phyloP scores from a whole-genome alignment of 2,797 vertebrate species.

The Coracias cyanogaster region DNA sequence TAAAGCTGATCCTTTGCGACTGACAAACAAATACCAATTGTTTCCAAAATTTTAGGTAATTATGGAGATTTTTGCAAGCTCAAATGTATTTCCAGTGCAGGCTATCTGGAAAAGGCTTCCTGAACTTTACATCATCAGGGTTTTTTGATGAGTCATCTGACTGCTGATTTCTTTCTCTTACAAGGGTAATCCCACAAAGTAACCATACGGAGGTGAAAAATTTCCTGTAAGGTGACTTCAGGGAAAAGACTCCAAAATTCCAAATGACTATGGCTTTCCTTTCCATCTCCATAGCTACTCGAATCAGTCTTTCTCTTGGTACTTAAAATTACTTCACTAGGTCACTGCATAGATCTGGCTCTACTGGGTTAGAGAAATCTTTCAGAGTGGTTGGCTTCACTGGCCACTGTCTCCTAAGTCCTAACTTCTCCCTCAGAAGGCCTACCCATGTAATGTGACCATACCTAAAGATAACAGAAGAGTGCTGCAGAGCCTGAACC shows the following conservation, averaged over 20 bases:
- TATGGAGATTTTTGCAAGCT: background rate
- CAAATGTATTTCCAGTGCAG: background rate
- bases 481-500: background rate
- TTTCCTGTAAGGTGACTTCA: background rate
- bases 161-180: background rate
- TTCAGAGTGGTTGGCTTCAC: background rate
- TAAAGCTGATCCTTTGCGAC: slow-evolving; percentile 7
- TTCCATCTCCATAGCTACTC: background rate
- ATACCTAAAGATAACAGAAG: background rate
- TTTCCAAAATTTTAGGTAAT: background rate
- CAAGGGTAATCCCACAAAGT: background rate
- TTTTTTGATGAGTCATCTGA: background rate
- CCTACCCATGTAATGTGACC: background rate
- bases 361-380: background rate
- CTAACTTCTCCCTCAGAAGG: background rate
- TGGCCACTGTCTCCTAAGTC: background rate
- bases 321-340: background rate
- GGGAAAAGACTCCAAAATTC: background rate
- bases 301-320: background rate
- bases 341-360: background rate
- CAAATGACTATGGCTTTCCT: background rate
- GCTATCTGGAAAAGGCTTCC: background rate
- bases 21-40: background rate
- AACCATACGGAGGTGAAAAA: background rate
- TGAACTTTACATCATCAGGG: background rate